These are phyloP conservation scores for Scrobipalpa atriplicella DNA, from an alignment of 2,888 invertebrate species.

Conservation along the genomic window DNA sequence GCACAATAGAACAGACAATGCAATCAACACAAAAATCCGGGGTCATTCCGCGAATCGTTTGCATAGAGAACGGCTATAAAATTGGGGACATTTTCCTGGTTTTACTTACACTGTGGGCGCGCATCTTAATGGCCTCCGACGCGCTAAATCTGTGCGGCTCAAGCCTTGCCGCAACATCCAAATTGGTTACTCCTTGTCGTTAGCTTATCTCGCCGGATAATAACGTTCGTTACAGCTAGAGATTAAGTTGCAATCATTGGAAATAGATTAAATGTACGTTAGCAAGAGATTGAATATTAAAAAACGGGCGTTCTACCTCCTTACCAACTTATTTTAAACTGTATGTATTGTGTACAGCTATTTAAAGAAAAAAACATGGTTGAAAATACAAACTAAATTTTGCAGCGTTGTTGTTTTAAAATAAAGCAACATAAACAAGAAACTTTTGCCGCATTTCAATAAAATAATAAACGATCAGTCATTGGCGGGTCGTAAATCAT, in stretches of 20 bases:
- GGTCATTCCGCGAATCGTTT: slow-evolving; percentile 48
- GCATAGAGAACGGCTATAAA: slow-evolving; percentile 59
- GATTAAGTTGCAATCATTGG: slow-evolving; percentile 28
- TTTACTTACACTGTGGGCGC: slow-evolving; percentile 57
- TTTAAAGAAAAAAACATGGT: slow-evolving; percentile 31
- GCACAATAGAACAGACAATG: slow-evolving; percentile 13
- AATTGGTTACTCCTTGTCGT: slow-evolving; percentile 60
- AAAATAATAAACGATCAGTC: slow-evolving; percentile 49
- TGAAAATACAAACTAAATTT: slow-evolving; percentile 34
- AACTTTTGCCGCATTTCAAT: slow-evolving; percentile 43
- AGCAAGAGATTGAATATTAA: background rate
- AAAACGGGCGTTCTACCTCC: background rate
- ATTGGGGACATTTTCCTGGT: slow-evolving; percentile 53
- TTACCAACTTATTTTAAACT: background rate
- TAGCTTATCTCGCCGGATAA: slow-evolving; percentile 56
- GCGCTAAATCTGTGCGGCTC: slow-evolving; percentile 59
- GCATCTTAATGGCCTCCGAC: slow-evolving; percentile 57
- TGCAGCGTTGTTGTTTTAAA: slow-evolving; percentile 36
- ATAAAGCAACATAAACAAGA: slow-evolving; percentile 40
- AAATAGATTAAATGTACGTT: slow-evolving; percentile 25
- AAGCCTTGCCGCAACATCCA: slow-evolving; percentile 57
- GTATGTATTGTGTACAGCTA: background rate
- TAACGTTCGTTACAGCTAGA: slow-evolving; percentile 29
- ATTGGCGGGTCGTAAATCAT: slow-evolving; percentile 52
- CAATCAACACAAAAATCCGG: slow-evolving; percentile 44